Evolutionary conservation across 2,888 invertebrate species (phyloP).

Genomic region (Metellina segmentata): DNA sequence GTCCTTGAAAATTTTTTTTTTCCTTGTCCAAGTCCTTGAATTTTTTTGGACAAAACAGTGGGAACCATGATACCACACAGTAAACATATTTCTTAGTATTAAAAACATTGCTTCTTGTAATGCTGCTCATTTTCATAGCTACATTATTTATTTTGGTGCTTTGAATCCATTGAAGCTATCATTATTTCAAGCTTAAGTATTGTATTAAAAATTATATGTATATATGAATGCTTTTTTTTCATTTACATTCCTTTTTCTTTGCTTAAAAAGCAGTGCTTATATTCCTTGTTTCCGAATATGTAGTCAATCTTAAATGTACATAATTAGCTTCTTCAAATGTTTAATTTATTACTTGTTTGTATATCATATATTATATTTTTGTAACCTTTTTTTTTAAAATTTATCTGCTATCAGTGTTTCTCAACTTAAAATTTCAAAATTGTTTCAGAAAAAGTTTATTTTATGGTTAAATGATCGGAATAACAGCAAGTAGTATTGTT

Average conservation of each 20-base stretch:
- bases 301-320: conserved; percentile 36
- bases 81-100: not conserved
- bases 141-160: conserved; percentile 15
- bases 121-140: conserved; percentile 15
- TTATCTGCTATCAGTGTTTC: conserved; percentile 38
- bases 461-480: too few species aligned
- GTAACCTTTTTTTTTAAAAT: conserved; percentile 37
- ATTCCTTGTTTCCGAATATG: conserved; percentile 11
- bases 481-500: too few species aligned
- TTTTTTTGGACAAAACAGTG: too few species aligned
- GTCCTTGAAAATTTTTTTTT: too few species aligned
- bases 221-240: conserved; percentile 19
- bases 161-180: not conserved
- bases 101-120: conserved; percentile 31
- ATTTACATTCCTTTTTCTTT: conserved; percentile 35
- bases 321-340: conserved; percentile 21
- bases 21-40: too few species aligned
- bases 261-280: not conserved
- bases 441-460: too few species aligned
- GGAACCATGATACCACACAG: too few species aligned
- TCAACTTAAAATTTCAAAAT: not conserved
- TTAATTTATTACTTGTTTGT: conserved; percentile 20
- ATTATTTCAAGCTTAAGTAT: not conserved
- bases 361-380: conserved; percentile 39
- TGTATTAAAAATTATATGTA: not conserved